Percentiles rank a stretch among this genome's conserved stretches.
Evolutionary conservation across 2,888 invertebrate species (phyloP).

Genomic region (Monochamus alternatus): DNA sequence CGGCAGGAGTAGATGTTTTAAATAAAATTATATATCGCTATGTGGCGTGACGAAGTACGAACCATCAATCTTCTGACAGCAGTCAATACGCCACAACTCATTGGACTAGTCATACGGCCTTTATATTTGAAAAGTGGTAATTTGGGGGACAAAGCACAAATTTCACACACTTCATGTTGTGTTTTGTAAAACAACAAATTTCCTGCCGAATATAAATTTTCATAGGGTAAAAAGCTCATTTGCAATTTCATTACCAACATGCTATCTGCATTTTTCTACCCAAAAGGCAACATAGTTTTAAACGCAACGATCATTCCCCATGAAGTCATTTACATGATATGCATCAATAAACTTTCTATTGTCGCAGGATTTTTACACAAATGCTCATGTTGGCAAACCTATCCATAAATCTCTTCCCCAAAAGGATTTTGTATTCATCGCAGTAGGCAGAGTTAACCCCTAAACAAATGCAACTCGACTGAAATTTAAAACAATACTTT

Average conservation of each 20-base stretch:
- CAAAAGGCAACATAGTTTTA: not conserved
- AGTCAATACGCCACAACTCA: not conserved
- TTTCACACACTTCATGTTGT: not conserved
- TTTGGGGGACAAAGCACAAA: not conserved
- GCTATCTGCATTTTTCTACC: not conserved
- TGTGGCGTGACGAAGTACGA: not conserved
- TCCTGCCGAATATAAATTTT: not conserved
- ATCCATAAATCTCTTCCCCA: not conserved
- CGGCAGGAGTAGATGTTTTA: not conserved
- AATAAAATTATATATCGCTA: not conserved
- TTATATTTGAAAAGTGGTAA: not conserved
- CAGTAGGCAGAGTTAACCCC: no score
- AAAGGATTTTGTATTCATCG: no score
- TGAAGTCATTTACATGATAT: conserved; percentile 2
- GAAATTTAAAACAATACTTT: no score
- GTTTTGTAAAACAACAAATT: not conserved
- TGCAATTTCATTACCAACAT: not conserved
- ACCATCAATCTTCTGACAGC: not conserved
- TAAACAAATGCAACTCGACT: not conserved
- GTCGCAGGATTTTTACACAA: conserved; percentile 14
- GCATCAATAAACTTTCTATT: conserved; percentile 3
- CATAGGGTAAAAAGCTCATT: not conserved
- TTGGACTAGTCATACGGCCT: not conserved
- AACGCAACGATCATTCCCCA: not conserved
- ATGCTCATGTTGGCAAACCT: conserved; percentile 4